Evolutionary conservation across 2,797 vertebrate species (phyloP).

Genomic region (Mus caroli): DNA sequence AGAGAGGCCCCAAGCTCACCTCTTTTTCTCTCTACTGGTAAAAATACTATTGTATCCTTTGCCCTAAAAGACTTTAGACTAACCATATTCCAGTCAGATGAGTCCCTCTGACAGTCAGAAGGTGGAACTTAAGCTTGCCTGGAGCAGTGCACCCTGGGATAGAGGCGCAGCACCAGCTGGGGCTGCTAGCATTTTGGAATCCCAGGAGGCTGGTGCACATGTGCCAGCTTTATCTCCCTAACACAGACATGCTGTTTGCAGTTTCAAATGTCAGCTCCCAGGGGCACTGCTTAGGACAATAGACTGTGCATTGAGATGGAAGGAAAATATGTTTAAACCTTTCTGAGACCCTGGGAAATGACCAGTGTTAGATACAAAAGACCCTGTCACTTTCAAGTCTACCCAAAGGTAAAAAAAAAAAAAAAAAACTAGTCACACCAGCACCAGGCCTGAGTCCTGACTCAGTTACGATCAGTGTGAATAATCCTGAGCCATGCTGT

Average conservation of each 20-base stretch:
- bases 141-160: not conserved
- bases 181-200: not conserved
- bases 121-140: not conserved
- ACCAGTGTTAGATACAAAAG: not conserved
- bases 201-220: not conserved
- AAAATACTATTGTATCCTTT: not conserved
- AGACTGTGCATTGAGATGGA: constrained; percentile 29
- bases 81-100: not conserved
- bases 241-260: not conserved
- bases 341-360: constrained; percentile 13
- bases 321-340: constrained; percentile 47
- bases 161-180: not conserved
- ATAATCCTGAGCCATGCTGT: not conserved
- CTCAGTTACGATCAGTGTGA: constrained; percentile 34
- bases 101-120: not conserved
- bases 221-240: not conserved
- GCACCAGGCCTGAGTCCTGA: not conserved
- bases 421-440: not conserved
- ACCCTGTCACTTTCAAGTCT: not conserved
- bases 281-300: not conserved
- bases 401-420: not conserved
- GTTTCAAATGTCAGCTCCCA: constrained; percentile 45
- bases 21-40: not conserved
- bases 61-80: not conserved
- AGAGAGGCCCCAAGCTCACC: not conserved